Evolutionary conservation across 1,140 invertebrate genomes (phyloP).

Genomic region (Conus betulinus): DNA sequence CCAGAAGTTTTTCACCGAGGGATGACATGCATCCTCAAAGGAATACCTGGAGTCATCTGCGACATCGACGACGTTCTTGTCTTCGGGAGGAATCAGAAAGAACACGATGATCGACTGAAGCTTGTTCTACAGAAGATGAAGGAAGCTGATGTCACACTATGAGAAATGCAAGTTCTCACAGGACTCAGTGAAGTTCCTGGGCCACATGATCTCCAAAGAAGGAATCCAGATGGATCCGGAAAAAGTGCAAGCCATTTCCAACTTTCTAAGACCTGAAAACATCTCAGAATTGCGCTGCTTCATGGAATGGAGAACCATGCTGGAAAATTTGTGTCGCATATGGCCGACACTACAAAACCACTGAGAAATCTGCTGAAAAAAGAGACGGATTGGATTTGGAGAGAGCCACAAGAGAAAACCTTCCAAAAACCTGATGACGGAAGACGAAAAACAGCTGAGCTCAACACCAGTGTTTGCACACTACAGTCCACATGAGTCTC

Average conservation of each 20-base stretch:
- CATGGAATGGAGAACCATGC: not conserved
- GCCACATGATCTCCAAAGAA: not conserved
- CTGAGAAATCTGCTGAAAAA: not conserved
- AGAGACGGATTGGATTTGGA: not conserved
- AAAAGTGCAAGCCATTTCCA: not conserved
- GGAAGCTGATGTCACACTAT: not conserved
- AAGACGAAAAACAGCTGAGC: not conserved
- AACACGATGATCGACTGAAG: not conserved
- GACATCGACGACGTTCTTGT: not conserved
- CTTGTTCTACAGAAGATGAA: not conserved
- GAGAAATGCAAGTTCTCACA: not conserved
- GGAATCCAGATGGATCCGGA: not conserved
- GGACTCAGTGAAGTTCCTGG: not conserved
- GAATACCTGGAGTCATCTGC: not conserved
- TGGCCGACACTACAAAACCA: not conserved
- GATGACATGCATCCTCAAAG: not conserved
- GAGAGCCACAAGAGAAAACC: not conserved
- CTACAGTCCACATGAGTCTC: not conserved
- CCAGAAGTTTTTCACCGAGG: not conserved
- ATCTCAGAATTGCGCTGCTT: no score
- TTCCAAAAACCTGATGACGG: not conserved
- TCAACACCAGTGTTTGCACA: conserved; percentile 3
- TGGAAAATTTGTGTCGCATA: not conserved
- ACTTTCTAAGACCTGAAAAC: not conserved
- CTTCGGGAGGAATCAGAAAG: not conserved